Evolutionary conservation across 2,113 vertebrate species (phyloP).

Genomic region (Chaetorhynchus papuensis): DNA sequence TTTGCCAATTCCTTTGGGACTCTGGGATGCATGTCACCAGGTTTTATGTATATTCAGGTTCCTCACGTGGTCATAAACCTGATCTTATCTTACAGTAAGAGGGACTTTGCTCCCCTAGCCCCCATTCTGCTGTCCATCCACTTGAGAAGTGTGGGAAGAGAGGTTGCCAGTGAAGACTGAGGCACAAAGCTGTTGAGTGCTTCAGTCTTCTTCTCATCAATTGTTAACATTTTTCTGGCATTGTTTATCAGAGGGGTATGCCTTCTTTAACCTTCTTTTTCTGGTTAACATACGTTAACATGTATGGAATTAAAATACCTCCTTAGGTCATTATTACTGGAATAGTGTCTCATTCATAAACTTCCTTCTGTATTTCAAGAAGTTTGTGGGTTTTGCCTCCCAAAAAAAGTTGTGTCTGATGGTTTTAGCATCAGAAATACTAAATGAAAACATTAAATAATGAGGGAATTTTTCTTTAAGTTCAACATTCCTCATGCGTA

Average conservation of each 20-base stretch:
- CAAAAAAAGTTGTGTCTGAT: not conserved
- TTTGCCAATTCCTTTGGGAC: not conserved
- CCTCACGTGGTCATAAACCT: not conserved
- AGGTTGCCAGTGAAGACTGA: not conserved
- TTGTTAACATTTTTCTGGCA: not conserved
- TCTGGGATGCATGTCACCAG: no score
- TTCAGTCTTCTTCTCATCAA: not conserved
- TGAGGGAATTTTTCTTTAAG: not conserved
- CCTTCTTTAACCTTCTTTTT: not conserved
- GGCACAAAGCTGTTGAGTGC: not conserved
- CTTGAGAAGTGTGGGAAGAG: not conserved
- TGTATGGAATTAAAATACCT: not conserved
- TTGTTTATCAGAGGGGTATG: fast-evolving
- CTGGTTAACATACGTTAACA: not conserved
- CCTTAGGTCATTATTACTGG: not conserved
- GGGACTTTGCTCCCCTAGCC: not conserved
- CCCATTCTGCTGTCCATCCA: not conserved
- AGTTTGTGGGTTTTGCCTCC: fast-evolving
- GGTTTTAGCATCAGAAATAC: not conserved
- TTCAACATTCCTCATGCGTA: not conserved
- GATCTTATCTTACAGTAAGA: not conserved
- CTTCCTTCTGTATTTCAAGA: not conserved
- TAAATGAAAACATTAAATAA: not conserved
- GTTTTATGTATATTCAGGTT: not conserved
- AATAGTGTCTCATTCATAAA: not conserved